Evolutionary conservation across 2,113 vertebrate genomes (phyloP).

Genomic region (Triplophysa dalaica): DNA sequence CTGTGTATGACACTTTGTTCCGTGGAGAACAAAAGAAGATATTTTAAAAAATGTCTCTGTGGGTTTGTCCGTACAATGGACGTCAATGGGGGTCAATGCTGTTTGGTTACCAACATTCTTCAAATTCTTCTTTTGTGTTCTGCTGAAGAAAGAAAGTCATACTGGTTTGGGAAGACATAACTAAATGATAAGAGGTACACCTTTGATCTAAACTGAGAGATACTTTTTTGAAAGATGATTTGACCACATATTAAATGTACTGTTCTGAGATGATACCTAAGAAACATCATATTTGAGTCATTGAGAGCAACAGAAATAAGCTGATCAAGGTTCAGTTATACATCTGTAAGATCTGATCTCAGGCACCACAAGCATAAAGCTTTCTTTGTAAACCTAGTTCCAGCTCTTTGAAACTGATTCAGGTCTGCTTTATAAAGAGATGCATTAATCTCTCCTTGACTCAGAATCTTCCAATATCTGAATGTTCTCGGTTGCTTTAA

Average conservation of each 20-base stretch:
- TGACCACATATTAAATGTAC: background rate
- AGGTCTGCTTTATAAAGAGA: background rate
- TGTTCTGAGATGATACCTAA: background rate
- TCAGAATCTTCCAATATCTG: conserved; percentile 16
- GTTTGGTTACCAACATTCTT: too few relatives aligned
- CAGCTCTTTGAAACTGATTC: background rate
- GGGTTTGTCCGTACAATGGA: too few relatives aligned
- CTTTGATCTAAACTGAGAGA: too few relatives aligned
- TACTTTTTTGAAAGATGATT: background rate
- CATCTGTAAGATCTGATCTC: background rate
- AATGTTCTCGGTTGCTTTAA: conserved; percentile 17
- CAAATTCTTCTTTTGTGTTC: too few relatives aligned
- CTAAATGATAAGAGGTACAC: too few relatives aligned
- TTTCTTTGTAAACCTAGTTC: background rate
- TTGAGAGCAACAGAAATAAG: background rate
- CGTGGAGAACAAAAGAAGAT: too few relatives aligned
- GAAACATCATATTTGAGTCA: background rate
- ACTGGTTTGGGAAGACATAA: too few relatives aligned
- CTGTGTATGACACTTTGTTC: too few relatives aligned
- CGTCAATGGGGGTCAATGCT: too few relatives aligned
- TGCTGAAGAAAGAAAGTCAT: too few relatives aligned
- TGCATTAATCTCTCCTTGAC: conserved; percentile 19
- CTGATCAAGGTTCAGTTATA: background rate
- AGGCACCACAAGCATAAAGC: background rate
- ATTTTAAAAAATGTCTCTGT: too few relatives aligned